Evolutionary conservation across 2,113 vertebrate species (phyloP).

Genomic region (Sinocyclocheilus anophthalmus): DNA sequence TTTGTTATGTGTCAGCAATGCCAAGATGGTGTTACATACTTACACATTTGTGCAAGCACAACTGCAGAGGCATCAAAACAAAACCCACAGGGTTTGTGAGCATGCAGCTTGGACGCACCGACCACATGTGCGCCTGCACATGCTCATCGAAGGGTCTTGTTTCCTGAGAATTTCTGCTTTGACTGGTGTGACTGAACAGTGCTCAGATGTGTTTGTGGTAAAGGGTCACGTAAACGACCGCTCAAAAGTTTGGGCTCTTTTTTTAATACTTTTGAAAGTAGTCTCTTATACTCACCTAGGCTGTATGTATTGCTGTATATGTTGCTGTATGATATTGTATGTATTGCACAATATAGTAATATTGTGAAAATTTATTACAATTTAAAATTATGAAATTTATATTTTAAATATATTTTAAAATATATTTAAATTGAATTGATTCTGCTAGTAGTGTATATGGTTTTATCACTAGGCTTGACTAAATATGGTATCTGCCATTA

Average conservation of each 20-base stretch:
- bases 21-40: background rate
- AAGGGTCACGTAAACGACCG: background rate
- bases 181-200: background rate
- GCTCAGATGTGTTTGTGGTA: background rate
- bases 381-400: background rate
- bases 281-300: background rate
- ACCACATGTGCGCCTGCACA: background rate
- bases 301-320: background rate
- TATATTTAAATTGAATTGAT: too few species aligned
- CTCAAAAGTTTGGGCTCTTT: background rate
- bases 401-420: background rate
- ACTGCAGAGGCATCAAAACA: background rate
- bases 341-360: background rate
- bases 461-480: background rate
- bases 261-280: background rate
- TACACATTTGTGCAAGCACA: background rate
- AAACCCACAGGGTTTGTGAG: background rate
- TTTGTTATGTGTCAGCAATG: background rate
- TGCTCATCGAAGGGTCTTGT: background rate
- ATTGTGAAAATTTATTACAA: background rate
- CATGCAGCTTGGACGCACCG: background rate
- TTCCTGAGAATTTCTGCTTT: constrained; percentile 1
- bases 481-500: background rate
- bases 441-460: background rate
- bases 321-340: background rate